Conservation (phyloP, 2,888 invertebrate species). For the Monochamus alternatus region DNA sequence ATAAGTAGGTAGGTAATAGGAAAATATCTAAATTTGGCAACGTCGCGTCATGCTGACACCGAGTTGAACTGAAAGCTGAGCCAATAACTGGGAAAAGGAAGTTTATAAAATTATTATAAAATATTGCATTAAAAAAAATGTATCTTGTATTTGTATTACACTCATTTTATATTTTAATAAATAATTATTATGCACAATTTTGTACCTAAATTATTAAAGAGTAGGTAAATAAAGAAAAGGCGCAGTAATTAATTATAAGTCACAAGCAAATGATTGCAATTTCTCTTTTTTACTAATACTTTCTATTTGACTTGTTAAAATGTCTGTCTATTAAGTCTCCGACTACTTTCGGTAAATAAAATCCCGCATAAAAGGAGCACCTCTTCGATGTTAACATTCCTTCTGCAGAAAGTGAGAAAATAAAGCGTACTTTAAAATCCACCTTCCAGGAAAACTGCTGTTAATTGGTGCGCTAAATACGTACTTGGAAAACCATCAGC, state of each 20-base stretch:
- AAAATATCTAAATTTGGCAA: too few species aligned
- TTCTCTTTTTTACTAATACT: not conserved
- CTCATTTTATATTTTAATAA: too few species aligned
- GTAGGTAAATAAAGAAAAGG: not conserved
- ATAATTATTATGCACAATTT: too few species aligned
- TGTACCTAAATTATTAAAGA: too few species aligned
- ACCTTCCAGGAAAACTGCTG: not conserved
- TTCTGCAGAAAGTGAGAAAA: not conserved
- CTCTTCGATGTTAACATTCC: not conserved
- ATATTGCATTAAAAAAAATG: too few species aligned
- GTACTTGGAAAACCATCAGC: not conserved
- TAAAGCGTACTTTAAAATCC: not conserved
- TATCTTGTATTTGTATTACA: too few species aligned
- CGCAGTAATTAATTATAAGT: not conserved
- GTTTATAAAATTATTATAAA: too few species aligned
- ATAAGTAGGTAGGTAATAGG: too few species aligned
- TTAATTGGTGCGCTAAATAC: slow-evolving; percentile 1
- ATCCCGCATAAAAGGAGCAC: not conserved
- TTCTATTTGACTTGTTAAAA: not conserved
- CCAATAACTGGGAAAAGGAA: too few species aligned
- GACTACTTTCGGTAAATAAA: not conserved
- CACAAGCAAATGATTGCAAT: not conserved
- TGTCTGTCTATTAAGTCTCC: not conserved
- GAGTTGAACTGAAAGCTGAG: too few species aligned
- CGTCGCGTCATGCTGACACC: too few species aligned